These are phyloP conservation scores for Spisula subtruncata DNA, from an alignment of 2,888 invertebrate species.

Conservation along the genomic window DNA sequence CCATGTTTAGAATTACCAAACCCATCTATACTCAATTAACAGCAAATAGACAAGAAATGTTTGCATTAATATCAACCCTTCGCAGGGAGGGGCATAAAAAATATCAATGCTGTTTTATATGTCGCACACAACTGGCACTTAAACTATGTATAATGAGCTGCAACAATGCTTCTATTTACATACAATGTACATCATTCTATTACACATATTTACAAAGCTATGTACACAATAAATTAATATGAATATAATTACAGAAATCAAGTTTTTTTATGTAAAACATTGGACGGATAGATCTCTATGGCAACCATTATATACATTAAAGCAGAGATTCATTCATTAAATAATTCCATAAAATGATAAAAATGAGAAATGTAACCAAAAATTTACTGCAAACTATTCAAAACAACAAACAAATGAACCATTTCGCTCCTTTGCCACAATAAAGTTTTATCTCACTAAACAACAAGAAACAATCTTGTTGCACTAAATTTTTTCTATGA, in stretches of 20 bases:
- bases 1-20: no score
- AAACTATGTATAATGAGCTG: neutral
- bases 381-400: no score
- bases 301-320: neutral
- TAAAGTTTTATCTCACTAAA: no score
- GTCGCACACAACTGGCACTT: neutral
- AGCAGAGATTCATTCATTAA: neutral
- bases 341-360: neutral
- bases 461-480: no score
- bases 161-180: neutral
- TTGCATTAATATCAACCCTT: no score
- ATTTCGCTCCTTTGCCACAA: no score
- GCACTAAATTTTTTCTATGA: no score
- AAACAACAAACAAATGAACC: no score
- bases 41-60: no score
- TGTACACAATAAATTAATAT: conserved; percentile 19
- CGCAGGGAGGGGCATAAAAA: neutral
- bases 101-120: neutral
- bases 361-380: neutral
- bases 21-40: no score
- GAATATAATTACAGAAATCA: neutral
- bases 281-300: conserved; percentile 14
- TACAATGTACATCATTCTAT: neutral
- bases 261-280: neutral
- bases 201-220: neutral